phyloP scores from a whole-genome alignment of 2,113 vertebrate species.

The Dipodomys spectabilis region DNA sequence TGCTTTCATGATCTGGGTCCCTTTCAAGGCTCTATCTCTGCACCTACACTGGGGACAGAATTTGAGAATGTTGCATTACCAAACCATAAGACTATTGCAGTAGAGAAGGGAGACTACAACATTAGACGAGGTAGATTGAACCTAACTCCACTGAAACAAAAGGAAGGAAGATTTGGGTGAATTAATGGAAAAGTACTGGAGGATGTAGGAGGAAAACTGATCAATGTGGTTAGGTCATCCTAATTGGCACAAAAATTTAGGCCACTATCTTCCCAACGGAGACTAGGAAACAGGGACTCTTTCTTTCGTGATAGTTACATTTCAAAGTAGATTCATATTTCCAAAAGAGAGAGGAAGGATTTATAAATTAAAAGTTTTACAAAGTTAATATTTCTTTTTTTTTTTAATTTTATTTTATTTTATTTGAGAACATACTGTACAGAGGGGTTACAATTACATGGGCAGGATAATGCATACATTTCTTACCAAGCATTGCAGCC shows the following conservation, averaged over 20 bases:
- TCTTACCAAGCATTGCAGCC: no score
- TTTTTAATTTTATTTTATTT: no score
- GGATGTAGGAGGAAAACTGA: not conserved
- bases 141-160: not conserved
- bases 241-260: not conserved
- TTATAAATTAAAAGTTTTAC: not conserved
- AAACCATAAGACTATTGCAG: not conserved
- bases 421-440: no score
- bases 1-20: not conserved
- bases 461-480: no score
- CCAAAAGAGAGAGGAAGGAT: not conserved
- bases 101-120: not conserved
- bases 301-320: not conserved
- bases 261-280: not conserved
- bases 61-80: not conserved
- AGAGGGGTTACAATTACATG: no score
- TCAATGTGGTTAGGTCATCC: not conserved
- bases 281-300: not conserved
- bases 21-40: not conserved
- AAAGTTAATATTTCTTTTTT: not conserved
- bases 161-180: not conserved
- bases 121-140: not conserved
- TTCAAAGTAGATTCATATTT: constrained; percentile 22
- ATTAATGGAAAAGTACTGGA: not conserved
- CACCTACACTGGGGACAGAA: not conserved